Percentiles rank a stretch among this genome's conserved stretches.
Evolutionary conservation across 1,140 invertebrate genomes (phyloP).

Genomic region (Meteorus sp.): DNA sequence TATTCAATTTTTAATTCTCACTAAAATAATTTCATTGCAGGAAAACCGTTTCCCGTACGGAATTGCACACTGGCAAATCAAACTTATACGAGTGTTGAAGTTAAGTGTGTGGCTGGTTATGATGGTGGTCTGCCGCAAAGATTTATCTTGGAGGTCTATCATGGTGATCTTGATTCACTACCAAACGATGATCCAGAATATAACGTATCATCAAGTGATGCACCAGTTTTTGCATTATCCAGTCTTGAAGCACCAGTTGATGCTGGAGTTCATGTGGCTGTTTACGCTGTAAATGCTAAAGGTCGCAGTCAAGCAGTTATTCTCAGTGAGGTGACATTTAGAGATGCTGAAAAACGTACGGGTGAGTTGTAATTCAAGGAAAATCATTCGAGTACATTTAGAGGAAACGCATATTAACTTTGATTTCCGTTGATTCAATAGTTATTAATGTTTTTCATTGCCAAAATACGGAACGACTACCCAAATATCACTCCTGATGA

Average conservation of each 20-base stretch:
- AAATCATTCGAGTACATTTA: background rate
- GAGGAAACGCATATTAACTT: background rate
- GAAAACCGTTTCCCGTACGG: slow-evolving; percentile 72
- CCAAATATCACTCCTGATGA: too few relatives aligned
- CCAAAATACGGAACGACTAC: too few relatives aligned
- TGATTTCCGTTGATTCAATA: too few relatives aligned
- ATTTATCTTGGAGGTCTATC: slow-evolving; percentile 78
- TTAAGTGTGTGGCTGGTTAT: slow-evolving; percentile 75
- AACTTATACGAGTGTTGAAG: slow-evolving; percentile 73
- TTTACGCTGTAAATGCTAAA: slow-evolving; percentile 79
- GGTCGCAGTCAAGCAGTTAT: slow-evolving; percentile 71
- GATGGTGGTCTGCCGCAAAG: slow-evolving; percentile 83
- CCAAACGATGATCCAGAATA: slow-evolving; percentile 58
- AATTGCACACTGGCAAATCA: slow-evolving; percentile 77
- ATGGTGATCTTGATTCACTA: slow-evolving; percentile 57
- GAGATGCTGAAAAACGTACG: slow-evolving; percentile 78
- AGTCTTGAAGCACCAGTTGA: slow-evolving; percentile 70
- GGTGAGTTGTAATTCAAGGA: slow-evolving; percentile 60
- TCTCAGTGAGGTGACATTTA: slow-evolving; percentile 74
- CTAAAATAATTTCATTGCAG: slow-evolving; percentile 52
- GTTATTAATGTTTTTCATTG: too few relatives aligned
- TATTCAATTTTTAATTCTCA: slow-evolving; percentile 8
- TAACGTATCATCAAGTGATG: slow-evolving; percentile 67
- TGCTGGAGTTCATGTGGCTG: slow-evolving; percentile 71
- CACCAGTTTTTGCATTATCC: slow-evolving; percentile 69